Evolutionary conservation across 2,888 invertebrate species (phyloP), one percentile per base, ranked within the genome.

Genomic region (Andrena fulva): DNA sequence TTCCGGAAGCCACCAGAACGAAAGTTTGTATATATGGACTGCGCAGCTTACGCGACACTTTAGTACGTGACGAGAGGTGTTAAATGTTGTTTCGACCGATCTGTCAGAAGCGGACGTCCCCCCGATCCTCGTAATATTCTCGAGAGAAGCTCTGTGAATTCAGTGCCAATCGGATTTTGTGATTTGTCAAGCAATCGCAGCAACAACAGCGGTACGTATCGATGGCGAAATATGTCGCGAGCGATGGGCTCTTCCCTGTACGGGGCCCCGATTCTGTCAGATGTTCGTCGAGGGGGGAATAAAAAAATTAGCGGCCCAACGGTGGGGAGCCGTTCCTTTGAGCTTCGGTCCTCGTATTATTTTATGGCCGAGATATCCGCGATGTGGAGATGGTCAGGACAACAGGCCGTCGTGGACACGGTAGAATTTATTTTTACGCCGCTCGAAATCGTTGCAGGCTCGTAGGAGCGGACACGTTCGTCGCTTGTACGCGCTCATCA

Each of bases 1-100:
- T 96, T 96, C 96, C 95, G 95, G 96, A 96, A 95, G 94, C 95
- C 95, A 95, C 95, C 95, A 93, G 94, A 94, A 92, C 88, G 87
- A 89, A 94, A 95, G 95, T 95, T 95, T 95, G 95, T 95, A 95
- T 95, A 95, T 95, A 95, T 95, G 94, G 94, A 94, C 94, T 94
- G 95, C 94, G 93, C 92, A 93, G 93, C 94, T 95, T 94, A 93
- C 93, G 94, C 95, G 95, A 92, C 90, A 90, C 89, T 92, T 93
- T 90, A 94, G 93, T 93, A 91, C 89, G 89, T 90, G 90, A 90
- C 87, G 80, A 92, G 90, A 90, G 87, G 87, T 84, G 82, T 82
- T 84, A 80, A 81, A 73, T 74, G 68, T 81, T 76, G 73, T 73
- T 80, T 84, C 87, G 62, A 12, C 29, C 7, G 31, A 67, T 80